Conservation (phyloP, 1,140 invertebrate genomes). For the Drosophila saltans region DNA sequence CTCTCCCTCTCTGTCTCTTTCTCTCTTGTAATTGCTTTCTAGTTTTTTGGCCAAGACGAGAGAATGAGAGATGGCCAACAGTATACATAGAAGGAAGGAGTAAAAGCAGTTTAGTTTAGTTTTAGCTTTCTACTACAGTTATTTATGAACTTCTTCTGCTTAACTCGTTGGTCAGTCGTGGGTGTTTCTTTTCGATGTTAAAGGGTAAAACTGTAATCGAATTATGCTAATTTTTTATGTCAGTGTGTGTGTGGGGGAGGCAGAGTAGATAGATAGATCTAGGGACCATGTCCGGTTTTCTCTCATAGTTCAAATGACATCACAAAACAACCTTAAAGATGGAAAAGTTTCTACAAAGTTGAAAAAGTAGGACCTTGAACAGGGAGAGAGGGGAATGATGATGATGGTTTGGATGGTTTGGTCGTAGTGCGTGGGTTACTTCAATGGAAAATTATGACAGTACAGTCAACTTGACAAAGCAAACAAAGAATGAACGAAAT, state of each 20-base stretch:
- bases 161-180: neutral
- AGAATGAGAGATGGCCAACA: neutral
- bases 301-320: slow-evolving; percentile 7
- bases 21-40: slow-evolving; percentile 5
- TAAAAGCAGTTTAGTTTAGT: neutral
- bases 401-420: neutral
- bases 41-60: slow-evolving; percentile 3
- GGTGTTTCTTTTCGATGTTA: neutral
- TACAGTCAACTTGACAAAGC: slow-evolving; percentile 10
- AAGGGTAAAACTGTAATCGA: slow-evolving; percentile 9
- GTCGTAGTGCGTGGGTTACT: slow-evolving; percentile 1
- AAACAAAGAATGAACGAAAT: neutral
- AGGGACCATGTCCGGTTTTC: neutral
- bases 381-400: neutral
- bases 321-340: neutral
- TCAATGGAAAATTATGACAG: slow-evolving; percentile 5
- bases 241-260: neutral
- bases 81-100: neutral
- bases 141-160: slow-evolving; percentile 5
- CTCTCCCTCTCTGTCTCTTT: neutral
- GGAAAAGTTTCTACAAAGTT: neutral
- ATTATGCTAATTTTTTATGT: slow-evolving; percentile 5
- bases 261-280: neutral
- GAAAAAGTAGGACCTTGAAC: neutral
- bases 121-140: neutral